phyloP scores from a whole-genome alignment of 2,888 invertebrate genomes.

The Chrysolina oricalcia region DNA sequence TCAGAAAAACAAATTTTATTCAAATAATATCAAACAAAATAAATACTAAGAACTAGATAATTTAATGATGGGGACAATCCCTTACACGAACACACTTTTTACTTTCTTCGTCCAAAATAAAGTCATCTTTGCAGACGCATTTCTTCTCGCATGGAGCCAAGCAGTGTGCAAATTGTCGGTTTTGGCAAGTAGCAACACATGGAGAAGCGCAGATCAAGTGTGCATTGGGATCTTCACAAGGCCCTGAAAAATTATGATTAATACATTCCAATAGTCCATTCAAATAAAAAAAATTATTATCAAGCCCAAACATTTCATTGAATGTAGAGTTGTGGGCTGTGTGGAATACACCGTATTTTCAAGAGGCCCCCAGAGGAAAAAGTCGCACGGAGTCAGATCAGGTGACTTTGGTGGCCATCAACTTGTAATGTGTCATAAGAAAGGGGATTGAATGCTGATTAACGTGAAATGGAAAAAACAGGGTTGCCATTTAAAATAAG shows the following conservation, averaged over 20 bases:
- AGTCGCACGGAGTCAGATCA: too few species aligned
- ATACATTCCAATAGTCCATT: too few species aligned
- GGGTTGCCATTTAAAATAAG: too few species aligned
- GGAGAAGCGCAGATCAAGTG: conserved; percentile 33
- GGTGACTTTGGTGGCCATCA: too few species aligned
- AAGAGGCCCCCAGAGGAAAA: too few species aligned
- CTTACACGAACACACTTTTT: conserved; percentile 27
- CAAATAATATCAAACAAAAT: not conserved
- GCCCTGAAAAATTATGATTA: conserved; percentile 22
- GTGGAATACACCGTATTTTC: too few species aligned
- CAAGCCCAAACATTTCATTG: too few species aligned
- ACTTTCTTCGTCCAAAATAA: conserved; percentile 29
- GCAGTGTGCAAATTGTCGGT: conserved; percentile 40
- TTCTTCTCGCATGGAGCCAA: conserved; percentile 24
- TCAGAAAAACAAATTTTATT: not conserved
- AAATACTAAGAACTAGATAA: not conserved
- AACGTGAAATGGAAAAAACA: too few species aligned
- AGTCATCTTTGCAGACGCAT: conserved; percentile 40
- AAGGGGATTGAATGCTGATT: too few species aligned
- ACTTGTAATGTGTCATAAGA: too few species aligned
- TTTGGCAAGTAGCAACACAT: conserved; percentile 38
- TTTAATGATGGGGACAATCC: conserved; percentile 29
- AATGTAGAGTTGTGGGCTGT: too few species aligned
- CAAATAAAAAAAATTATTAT: not conserved
- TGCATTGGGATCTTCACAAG: conserved; percentile 38